Evolutionary conservation across 2,113 vertebrate genomes (phyloP), one percentile per base, ranked within the genome.

Genomic region (Notothenia coriiceps): DNA sequence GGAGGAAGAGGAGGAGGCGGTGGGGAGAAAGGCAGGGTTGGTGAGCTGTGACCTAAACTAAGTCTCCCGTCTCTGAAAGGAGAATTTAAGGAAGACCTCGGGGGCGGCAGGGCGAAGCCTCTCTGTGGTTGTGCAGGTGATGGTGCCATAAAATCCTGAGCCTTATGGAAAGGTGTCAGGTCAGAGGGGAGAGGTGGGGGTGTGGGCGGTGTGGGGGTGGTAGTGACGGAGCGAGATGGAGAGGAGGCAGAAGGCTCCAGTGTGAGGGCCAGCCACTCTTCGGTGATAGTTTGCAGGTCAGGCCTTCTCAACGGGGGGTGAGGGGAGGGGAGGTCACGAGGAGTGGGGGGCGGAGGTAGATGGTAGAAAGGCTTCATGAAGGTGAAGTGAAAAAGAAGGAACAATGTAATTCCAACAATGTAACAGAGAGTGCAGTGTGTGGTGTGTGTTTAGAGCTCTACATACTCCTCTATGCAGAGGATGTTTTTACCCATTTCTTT

Each of bases 261-360:
- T 74, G 95, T 96, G 86, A 95, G 93, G 70, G 95, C 93, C 25
- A 97, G 90, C 91, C 95, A 94, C 82, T 96, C 95, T 18, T 55
- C 92, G 91, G 93, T 88, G 84, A 94, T 9, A 57, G 91, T 85
- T 62, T 91, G 94, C 63, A 96, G 87, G 74, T 88, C 86, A 65
- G 66, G 77, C 63, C 63, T 76, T 88, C 89, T 92, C 88, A 89
- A 52, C 87, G 88, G 68, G 4, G 87, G 80, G 64, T 80, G 90
- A 88, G 86, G 90, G 91, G 86, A 89, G 79, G 88, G 88, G 84
- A 90, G 90, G 86, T 85, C 79, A 79, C 80, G 91, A 74, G 80
- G 35, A 40, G 79, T 65, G 83, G 84, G 71, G 70, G 88, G 69
- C 80, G 92, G 93, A 91, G 95, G 89, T 84, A 87, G 92, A 93